Evolutionary conservation across 2,113 vertebrate species (phyloP).

Genomic region (Poeciliopsis prolifica): DNA sequence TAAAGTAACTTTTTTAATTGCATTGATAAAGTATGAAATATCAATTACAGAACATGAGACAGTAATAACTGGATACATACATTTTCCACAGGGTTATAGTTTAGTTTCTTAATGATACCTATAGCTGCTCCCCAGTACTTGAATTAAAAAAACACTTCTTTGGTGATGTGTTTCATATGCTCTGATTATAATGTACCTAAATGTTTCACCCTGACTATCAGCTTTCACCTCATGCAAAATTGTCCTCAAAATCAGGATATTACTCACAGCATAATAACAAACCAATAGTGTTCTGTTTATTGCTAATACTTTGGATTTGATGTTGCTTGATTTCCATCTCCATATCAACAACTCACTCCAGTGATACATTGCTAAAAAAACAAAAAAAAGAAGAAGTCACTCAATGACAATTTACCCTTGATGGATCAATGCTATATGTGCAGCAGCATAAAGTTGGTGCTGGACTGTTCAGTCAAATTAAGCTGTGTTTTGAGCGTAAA

Average conservation of each 20-base stretch:
- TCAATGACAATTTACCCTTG: constrained; percentile 56
- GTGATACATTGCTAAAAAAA: constrained; percentile 4
- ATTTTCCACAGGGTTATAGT: too few species aligned
- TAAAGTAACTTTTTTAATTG: too few species aligned
- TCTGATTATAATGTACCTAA: not conserved
- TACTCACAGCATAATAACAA: not conserved
- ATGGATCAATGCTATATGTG: constrained; percentile 31
- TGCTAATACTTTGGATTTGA: not conserved
- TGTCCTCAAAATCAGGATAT: not conserved
- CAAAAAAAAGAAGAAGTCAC: constrained; percentile 19
- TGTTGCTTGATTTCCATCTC: constrained; percentile 43
- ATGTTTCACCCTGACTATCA: not conserved
- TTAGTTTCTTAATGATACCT: too few species aligned
- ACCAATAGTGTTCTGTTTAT: not conserved
- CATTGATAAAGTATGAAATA: too few species aligned
- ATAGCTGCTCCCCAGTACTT: too few species aligned
- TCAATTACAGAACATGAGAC: too few species aligned
- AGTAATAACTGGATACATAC: too few species aligned
- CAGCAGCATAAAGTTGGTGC: constrained; percentile 31
- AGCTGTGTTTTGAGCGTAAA: constrained; percentile 30
- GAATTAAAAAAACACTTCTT: too few species aligned
- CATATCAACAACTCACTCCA: constrained; percentile 32
- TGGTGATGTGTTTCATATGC: too few species aligned
- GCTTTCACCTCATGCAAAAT: not conserved
- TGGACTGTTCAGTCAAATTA: constrained; percentile 67